Conservation (phyloP, 2,113 vertebrate genomes). For the Ammodytes marinus region DNA sequence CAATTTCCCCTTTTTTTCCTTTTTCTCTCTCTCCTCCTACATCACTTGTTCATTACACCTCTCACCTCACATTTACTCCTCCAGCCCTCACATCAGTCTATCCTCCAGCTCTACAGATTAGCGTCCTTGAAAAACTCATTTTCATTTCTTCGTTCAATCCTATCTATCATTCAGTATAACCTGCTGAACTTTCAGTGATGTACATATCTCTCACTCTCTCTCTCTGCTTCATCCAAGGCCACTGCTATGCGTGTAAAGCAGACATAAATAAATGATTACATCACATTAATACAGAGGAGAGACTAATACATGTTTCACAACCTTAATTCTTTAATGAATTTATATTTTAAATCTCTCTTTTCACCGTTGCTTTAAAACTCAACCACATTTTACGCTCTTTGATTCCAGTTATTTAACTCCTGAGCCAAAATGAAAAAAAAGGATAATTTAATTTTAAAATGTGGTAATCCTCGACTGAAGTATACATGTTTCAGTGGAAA, state of each 20-base stretch:
- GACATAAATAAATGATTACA: constrained; percentile 61
- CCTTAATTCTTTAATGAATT: constrained; percentile 39
- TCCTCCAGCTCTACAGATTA: constrained; percentile 39
- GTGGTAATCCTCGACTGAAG: no score
- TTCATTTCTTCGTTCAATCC: constrained; percentile 32
- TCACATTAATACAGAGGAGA: constrained; percentile 48
- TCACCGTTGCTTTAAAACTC: not conserved
- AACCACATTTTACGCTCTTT: not conserved
- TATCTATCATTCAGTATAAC: constrained; percentile 47
- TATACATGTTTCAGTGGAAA: not conserved
- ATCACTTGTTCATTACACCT: constrained; percentile 55
- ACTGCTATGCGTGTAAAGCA: constrained; percentile 49
- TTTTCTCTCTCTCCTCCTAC: not conserved
- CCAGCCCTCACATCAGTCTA: not conserved
- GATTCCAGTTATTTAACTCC: not conserved
- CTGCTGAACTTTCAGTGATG: constrained; percentile 35
- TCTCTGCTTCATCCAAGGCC: constrained; percentile 34
- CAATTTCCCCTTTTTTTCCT: constrained; percentile 7
- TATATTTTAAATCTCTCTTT: constrained; percentile 21
- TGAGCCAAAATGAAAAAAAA: not conserved
- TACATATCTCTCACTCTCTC: constrained; percentile 8
- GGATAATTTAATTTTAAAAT: not conserved
- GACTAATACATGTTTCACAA: constrained; percentile 39
- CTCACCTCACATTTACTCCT: constrained; percentile 38
- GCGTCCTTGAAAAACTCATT: constrained; percentile 55